A percentile compares a stretch with the other conserved stretches of the same genome.
Evolutionary conservation across 2,888 invertebrate species (phyloP).

Genomic region (Pseudoips prasinana): DNA sequence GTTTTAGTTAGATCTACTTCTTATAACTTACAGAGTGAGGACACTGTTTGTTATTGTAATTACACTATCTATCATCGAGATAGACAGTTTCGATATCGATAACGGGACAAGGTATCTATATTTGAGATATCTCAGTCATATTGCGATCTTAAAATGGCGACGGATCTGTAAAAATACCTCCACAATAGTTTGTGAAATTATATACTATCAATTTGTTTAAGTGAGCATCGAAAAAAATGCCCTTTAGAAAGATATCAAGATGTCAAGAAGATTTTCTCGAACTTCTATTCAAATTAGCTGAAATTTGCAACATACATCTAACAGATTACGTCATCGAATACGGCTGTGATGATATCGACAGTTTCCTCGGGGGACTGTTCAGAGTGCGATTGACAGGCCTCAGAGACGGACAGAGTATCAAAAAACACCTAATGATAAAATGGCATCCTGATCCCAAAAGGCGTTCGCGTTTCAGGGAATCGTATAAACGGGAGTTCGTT

Average conservation of each 20-base stretch:
- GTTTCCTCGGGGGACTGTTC: constrained; percentile 45
- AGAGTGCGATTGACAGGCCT: constrained; percentile 47
- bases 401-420: constrained; percentile 48
- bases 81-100: too few species aligned
- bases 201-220: too few species aligned
- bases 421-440: constrained; percentile 45
- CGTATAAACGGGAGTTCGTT: constrained; percentile 50
- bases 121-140: too few species aligned
- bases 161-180: too few species aligned
- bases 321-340: constrained; percentile 41
- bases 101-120: too few species aligned
- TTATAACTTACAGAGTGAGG: too few species aligned
- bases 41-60: too few species aligned
- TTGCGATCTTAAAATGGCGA: too few species aligned
- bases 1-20: too few species aligned
- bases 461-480: constrained; percentile 47
- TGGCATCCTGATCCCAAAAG: constrained; percentile 50
- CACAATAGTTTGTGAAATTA: too few species aligned
- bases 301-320: constrained; percentile 39
- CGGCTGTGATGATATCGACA: constrained; percentile 54
- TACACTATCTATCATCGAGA: too few species aligned
- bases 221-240: constrained; percentile 52
- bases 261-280: constrained; percentile 48
- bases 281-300: constrained; percentile 50
- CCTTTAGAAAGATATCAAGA: constrained; percentile 53